Percentiles rank a stretch among this genome's conserved stretches.
Evolutionary conservation across 2,888 invertebrate genomes (phyloP).

Genomic region (Portevinia maculata): DNA sequence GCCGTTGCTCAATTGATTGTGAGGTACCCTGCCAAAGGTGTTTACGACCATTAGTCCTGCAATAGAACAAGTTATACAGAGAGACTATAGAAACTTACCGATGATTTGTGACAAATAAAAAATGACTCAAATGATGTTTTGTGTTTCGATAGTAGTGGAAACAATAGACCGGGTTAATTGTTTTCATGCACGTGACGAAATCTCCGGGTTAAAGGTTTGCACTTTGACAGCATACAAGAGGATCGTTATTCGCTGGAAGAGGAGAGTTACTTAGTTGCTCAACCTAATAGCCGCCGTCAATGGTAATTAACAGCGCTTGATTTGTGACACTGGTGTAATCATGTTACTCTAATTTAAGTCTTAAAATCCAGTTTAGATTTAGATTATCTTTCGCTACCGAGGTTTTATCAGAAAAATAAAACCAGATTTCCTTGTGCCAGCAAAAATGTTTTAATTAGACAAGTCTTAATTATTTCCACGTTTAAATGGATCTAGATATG

Average conservation of each 20-base stretch:
- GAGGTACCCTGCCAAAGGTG: slow-evolving; percentile 27
- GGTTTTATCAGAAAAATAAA: not conserved
- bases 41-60: slow-evolving; percentile 21
- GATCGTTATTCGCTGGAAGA: not conserved
- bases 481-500: not conserved
- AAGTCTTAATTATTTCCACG: slow-evolving; percentile 2
- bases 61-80: not conserved
- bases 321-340: not conserved
- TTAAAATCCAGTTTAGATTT: not conserved
- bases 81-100: not conserved
- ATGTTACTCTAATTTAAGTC: not conserved
- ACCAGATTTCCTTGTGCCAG: slow-evolving; percentile 8
- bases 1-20: slow-evolving; percentile 27
- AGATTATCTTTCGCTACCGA: not conserved
- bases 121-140: slow-evolving; percentile 20
- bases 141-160: not conserved
- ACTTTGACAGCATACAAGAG: not conserved
- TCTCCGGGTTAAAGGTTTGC: not conserved
- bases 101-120: slow-evolving; percentile 2
- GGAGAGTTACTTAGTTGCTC: not conserved
- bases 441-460: not conserved
- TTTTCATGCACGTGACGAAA: slow-evolving; percentile 4
- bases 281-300: not conserved
- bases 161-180: not conserved
- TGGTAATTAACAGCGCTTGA: not conserved